Conservation (phyloP, 1,140 invertebrate species). For the Tetranychus urticae region DNA sequence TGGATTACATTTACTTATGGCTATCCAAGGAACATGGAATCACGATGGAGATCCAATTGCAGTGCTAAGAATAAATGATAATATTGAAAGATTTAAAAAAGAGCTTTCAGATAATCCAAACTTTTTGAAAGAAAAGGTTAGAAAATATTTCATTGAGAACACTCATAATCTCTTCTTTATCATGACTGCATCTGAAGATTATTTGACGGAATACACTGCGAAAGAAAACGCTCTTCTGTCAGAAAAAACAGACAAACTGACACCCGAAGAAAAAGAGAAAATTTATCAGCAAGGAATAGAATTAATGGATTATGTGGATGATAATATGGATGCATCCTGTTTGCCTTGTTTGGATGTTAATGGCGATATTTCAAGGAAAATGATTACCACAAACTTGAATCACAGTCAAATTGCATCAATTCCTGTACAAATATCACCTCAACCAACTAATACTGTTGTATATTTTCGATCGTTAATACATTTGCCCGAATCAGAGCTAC, state of each 20-base stretch:
- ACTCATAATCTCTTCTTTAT: slow-evolving; percentile 50
- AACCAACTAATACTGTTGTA: slow-evolving; percentile 65
- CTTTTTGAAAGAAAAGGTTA: slow-evolving; percentile 49
- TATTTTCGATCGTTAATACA: slow-evolving; percentile 46
- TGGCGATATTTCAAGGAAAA: slow-evolving; percentile 3
- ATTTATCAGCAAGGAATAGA: slow-evolving; percentile 41
- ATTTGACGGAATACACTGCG: slow-evolving; percentile 35
- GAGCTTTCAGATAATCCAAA: slow-evolving; percentile 29
- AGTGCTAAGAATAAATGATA: slow-evolving; percentile 42
- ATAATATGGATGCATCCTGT: slow-evolving; percentile 38
- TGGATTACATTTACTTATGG: slow-evolving; percentile 52
- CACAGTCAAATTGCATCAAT: slow-evolving; percentile 17
- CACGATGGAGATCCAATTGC: slow-evolving; percentile 51
- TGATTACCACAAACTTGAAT: slow-evolving; percentile 3
- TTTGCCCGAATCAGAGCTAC: slow-evolving; percentile 37
- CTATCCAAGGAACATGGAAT: slow-evolving; percentile 55
- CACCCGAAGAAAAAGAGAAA: slow-evolving; percentile 13
- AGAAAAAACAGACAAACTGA: slow-evolving; percentile 30
- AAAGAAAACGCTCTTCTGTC: slow-evolving; percentile 42
- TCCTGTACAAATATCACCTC: slow-evolving; percentile 37
- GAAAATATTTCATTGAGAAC: slow-evolving; percentile 58
- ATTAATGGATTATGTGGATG: slow-evolving; percentile 45
- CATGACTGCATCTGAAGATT: slow-evolving; percentile 57
- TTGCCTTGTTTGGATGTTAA: slow-evolving; percentile 42
- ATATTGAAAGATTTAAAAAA: slow-evolving; percentile 31